These are phyloP conservation scores for Salvator merianae DNA, from an alignment of 2,113 vertebrate species.

Conservation along the genomic window DNA sequence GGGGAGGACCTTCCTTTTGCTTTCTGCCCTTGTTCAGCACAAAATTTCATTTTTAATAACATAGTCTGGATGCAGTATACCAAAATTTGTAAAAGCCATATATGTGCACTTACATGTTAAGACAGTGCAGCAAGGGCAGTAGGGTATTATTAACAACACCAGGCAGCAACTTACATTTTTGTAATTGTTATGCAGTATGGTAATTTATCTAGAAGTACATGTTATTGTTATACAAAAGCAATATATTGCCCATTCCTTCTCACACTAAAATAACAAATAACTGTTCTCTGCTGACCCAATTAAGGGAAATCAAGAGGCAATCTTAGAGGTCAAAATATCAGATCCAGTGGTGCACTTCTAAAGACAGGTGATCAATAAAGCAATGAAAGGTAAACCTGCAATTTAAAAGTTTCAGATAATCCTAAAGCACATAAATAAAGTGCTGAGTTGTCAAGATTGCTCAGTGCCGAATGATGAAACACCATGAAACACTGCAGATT, in stretches of 20 bases:
- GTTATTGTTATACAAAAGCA: conserved; percentile 38
- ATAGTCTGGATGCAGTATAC: neutral
- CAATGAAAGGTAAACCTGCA: conserved; percentile 62
- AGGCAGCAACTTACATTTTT: conserved; percentile 31
- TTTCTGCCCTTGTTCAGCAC: too few species aligned
- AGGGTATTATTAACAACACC: neutral
- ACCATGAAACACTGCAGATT: conserved; percentile 47
- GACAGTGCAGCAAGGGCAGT: conserved; percentile 6
- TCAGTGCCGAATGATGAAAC: conserved; percentile 50
- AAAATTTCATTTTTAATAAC: too few species aligned
- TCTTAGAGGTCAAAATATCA: conserved; percentile 35
- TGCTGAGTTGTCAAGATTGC: conserved; percentile 43
- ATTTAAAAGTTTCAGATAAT: conserved; percentile 61
- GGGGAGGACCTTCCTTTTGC: too few species aligned
- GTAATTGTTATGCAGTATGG: conserved; percentile 30
- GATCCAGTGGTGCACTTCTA: neutral
- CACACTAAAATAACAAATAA: conserved; percentile 63
- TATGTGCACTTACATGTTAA: neutral
- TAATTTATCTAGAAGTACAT: neutral
- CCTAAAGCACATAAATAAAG: conserved; percentile 58
- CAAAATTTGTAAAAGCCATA: neutral
- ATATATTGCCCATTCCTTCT: conserved; percentile 41
- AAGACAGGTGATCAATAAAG: conserved; percentile 66
- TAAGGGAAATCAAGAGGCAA: conserved; percentile 60
- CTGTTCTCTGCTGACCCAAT: conserved; percentile 55